A percentile compares a stretch with the other conserved stretches of the same genome.
These are phyloP conservation scores for Muraenolepis orangiensis DNA, from an alignment of 2,797 vertebrate species.

Conservation along the genomic window DNA sequence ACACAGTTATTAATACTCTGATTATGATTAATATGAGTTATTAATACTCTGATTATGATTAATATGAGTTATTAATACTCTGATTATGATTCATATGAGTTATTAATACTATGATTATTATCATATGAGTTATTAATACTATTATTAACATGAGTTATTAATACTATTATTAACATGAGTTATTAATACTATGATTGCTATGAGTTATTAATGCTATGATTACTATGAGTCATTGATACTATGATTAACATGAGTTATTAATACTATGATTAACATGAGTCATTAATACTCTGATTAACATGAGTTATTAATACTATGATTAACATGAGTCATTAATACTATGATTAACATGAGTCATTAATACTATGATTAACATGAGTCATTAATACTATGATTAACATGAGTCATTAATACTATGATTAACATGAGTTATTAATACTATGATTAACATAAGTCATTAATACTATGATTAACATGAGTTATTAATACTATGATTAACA, in stretches of 20 bases:
- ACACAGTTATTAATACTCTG: not conserved
- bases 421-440: too few relatives aligned
- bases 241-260: too few relatives aligned
- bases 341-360: not conserved
- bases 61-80: not conserved
- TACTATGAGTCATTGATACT: not conserved
- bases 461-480: too few relatives aligned
- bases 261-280: too few relatives aligned
- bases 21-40: not conserved
- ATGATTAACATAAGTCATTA: too few relatives aligned
- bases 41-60: not conserved
- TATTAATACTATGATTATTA: too few relatives aligned
- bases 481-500: not conserved
- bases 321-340: not conserved
- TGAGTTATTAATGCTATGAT: not conserved
- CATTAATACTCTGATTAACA: too few relatives aligned
- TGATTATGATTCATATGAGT: conserved; percentile 59
- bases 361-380: not conserved
- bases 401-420: not conserved
- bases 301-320: not conserved
- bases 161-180: too few relatives aligned
- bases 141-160: conserved; percentile 49
- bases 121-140: not conserved
- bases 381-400: not conserved
- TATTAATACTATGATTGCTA: too few relatives aligned